Base-by-base conservation (phyloP, 2,797 vertebrate species). In the Apogon talboti region DNA sequence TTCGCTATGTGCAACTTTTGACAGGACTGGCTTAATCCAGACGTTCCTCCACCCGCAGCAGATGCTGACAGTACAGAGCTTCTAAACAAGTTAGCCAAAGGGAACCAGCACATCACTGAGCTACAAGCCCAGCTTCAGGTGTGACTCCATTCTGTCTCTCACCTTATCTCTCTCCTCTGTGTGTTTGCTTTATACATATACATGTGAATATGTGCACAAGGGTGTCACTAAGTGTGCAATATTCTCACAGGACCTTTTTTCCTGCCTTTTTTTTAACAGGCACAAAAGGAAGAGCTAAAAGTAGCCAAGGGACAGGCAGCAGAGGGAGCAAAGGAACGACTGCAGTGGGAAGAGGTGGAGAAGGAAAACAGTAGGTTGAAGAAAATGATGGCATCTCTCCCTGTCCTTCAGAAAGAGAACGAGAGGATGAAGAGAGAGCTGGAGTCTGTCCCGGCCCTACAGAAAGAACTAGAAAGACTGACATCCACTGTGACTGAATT, bases 81-180 rank as follows among this genome's bases (percentile, higher is more conserved):
- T 43, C 82, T 96, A 50, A 94, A 95, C 84, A 95, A 91, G 65
- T 82, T 96, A 53, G 91, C 91, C 56, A 91, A 93, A 76, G 96
- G 94, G 81, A 95, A 91, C 72, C 87, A 95, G 77, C 95, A 95
- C 44, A 95, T 96, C 66, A 87, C 92, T 63, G 80, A 91, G n/a
- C 88, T 97, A 64, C 94, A 97, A 79, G 94, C 94, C 0, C 93
- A 95, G 78, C 87, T 97, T 71, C 95, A 96, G 96, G 96, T 97
- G 75, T 51, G 90, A 61, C 71, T 76, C 61, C 71, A 57, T 75
- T 78, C 71, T 80, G 75, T 82, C 74, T 68, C 44, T 63, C 16
- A 44, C 46, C 12, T 59, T 1, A 16, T 55, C 24, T 38, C 28
- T 35, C 30, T 15, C 56, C n/a, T 48, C 6, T 47, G 15, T 30